Base-by-base conservation (phyloP, 2,888 invertebrate species). In the Cyrtodaria siliqua region DNA sequence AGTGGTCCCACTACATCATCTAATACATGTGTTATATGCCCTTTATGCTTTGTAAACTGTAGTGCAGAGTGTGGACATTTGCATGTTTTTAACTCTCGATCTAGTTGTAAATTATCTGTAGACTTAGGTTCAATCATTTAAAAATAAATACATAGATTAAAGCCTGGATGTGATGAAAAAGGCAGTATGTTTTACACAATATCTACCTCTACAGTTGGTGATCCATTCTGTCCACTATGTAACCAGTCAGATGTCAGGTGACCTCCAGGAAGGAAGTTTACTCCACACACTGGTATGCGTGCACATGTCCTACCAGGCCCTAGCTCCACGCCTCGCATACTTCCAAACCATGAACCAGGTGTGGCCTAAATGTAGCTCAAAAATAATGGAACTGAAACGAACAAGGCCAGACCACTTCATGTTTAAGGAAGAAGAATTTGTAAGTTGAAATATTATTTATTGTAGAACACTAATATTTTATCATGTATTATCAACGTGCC, bases 291-390 rank as follows among this genome's bases (percentile, higher is more conserved):
- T 73, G 49, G 56, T 81, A 9, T 73, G 56, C 27, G 61, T 81
- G 23, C 82, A 84, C 55, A 40, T 72, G 9, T 64, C 75, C 12
- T 73, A 79, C 50, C 33, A 44, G 27, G 27, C 33, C 9, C 38
- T 68, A 33, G 71, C 73, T 27, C 59, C 66, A 18, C 59, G 82
- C 27, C 64, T 87, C 16, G 79, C 79, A 12, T 79, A 83, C 63
- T 87, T 87, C 73, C 70, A 83, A 1, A 79, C 82, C 42, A 83
- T 88, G 40, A 79, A 78, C n/a, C 59, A 66, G 26, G 76, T 81
- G n/a, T 86, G 86, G 82, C 86, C 86, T 6, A 77, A 81, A 0
- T 86, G 86, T 40, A 68, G 83, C 20, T 23, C 40, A 1, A 66
- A 50, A 9, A 82, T 86, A 27, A 47, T 62, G n/a, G 60, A 72